phyloP scores from a whole-genome alignment of 2,113 vertebrate species.

The Okapia johnstoni region DNA sequence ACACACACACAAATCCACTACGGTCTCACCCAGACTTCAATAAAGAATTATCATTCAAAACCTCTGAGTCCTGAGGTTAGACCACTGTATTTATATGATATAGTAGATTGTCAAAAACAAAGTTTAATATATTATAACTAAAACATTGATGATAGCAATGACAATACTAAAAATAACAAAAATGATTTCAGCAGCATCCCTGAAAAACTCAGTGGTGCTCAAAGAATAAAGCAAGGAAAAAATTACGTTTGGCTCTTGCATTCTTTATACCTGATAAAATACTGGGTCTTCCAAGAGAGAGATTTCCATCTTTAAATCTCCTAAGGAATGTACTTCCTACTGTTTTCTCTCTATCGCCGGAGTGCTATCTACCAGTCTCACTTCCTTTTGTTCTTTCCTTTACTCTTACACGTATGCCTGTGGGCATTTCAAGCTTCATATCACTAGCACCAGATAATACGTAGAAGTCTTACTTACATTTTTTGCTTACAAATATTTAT shows the following conservation, averaged over 20 bases:
- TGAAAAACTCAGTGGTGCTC: background rate
- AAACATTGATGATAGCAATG: slow-evolving; percentile 10
- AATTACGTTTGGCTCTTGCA: background rate
- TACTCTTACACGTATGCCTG: background rate
- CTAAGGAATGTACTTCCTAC: background rate
- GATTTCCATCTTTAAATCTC: background rate
- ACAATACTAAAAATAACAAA: slow-evolving; percentile 20
- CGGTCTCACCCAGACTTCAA: background rate
- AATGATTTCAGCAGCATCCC: background rate
- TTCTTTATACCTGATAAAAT: slow-evolving; percentile 8
- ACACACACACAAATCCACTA: background rate
- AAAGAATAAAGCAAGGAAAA: slow-evolving; percentile 33
- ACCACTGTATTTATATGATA: background rate
- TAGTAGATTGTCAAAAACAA: background rate
- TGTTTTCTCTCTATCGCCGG: background rate
- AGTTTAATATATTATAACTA: slow-evolving; percentile 40
- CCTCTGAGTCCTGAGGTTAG: background rate
- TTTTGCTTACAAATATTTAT: slow-evolving; percentile 25
- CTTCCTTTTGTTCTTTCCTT: background rate
- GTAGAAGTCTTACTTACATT: background rate
- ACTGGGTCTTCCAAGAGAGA: background rate
- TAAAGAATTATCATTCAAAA: background rate
- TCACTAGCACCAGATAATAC: background rate
- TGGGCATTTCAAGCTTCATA: background rate
- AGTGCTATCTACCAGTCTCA: background rate